Evolutionary conservation across 2,113 vertebrate genomes (phyloP), one percentile per base, ranked within the genome.

Genomic region (Menura novaehollandiae): DNA sequence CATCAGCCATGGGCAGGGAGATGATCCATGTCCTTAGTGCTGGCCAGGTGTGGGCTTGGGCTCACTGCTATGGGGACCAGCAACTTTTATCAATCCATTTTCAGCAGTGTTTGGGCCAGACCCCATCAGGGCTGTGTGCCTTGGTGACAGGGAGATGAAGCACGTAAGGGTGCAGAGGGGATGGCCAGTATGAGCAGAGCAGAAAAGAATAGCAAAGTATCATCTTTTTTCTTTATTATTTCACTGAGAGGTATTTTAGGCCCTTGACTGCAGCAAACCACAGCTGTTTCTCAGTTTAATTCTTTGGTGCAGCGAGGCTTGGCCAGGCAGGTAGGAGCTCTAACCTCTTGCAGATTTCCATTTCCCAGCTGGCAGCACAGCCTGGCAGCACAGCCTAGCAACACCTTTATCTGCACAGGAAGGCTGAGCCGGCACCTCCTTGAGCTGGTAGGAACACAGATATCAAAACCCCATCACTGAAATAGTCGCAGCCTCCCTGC

Each of bases 341-440:
- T 20, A 84, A 43, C 47, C 39, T 30, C 1, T 1, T 24, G 17
- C 55, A 78, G 68, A 63, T 91, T 95, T 91, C 64, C 68, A 84
- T 75, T 91, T 85, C 64, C 68, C 86, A n/a, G 56, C 39, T 1
- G 0, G 93, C 59, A 58, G 75, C 58, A 8, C 26, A 24, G 41
- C 19, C 46, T 33, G 30, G 26, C 47, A 52, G n/a, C n/a, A 8
- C 26, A 24, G 41, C 19, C 46, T 33, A 33, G 26, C 47, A 52
- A 39, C 3, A 0, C 60, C 84, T 95, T 92, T 93, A 91, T 96
- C 95, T 86, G 80, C 85, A 95, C 91, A 92, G 76, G 83, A 94
- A 95, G 83, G 88, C 53, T 81, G 80, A 84, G 80, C 52, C 16
- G 53, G 80, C 17, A 9, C 72, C 76, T 84, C 82, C 88, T 88